These are phyloP conservation scores for Petrocephalus microphthalmus DNA, from an alignment of 2,113 vertebrate genomes.

Conservation along the genomic window DNA sequence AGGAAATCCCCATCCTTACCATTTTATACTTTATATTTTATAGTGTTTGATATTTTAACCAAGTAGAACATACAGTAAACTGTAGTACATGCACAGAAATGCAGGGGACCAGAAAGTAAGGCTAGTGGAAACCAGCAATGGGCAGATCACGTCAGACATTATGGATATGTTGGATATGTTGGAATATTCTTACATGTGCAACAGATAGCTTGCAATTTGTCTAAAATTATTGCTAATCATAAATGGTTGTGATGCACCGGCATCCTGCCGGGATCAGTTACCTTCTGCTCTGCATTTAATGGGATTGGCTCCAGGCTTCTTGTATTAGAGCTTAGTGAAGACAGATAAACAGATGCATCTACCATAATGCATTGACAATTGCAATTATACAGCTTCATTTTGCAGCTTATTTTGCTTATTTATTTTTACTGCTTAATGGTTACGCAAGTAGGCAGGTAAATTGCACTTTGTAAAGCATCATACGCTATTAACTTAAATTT, in stretches of 20 bases:
- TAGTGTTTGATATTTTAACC: neutral
- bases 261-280: neutral
- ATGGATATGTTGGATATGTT: neutral
- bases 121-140: neutral
- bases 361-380: neutral
- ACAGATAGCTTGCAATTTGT: neutral
- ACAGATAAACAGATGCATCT: neutral
- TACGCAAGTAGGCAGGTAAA: neutral
- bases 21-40: neutral
- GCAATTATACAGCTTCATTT: neutral
- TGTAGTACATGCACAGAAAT: neutral
- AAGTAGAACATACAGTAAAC: neutral
- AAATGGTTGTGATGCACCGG: neutral
- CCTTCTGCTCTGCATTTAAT: neutral
- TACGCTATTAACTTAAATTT: neutral
- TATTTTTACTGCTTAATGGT: neutral
- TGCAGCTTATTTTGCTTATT: neutral
- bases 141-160: neutral
- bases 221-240: neutral
- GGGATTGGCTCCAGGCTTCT: neutral
- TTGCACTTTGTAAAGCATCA: neutral
- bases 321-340: neutral
- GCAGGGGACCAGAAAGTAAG: neutral
- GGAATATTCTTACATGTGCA: neutral
- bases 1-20: neutral